A percentile compares a stretch with the other conserved stretches of the same genome.
phyloP scores from a whole-genome alignment of 2,888 invertebrate species.

The Anoplius nigerrimus region DNA sequence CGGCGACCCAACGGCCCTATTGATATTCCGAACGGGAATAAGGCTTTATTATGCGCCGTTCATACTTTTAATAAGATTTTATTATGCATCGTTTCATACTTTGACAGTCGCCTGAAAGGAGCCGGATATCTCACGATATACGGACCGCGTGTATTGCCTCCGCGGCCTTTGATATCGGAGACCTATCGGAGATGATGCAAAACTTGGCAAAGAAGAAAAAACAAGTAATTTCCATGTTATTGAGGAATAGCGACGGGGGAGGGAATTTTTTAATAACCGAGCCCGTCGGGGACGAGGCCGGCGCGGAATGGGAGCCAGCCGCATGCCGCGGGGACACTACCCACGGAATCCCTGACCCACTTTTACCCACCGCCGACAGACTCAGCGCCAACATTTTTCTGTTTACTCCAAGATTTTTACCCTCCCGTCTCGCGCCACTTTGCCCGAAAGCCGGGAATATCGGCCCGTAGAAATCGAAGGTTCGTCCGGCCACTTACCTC shows the following conservation, averaged over 20 bases:
- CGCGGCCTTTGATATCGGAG: background rate
- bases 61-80: no score
- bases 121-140: background rate
- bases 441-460: constrained; percentile 38
- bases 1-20: background rate
- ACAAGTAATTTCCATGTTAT: constrained; percentile 61
- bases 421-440: constrained; percentile 33
- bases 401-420: constrained; percentile 42
- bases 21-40: background rate
- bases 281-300: constrained; percentile 33
- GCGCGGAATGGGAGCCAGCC: constrained; percentile 40
- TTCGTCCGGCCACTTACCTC: background rate
- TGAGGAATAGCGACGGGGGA: constrained; percentile 44
- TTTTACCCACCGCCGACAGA: constrained; percentile 39
- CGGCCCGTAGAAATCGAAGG: background rate
- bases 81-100: no score
- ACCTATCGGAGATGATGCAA: constrained; percentile 25
- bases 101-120: background rate
- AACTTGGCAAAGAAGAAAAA: constrained; percentile 39
- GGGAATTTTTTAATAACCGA: constrained; percentile 68
- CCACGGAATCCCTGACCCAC: constrained; percentile 59
- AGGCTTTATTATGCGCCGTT: no score
- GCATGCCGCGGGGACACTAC: constrained; percentile 55
- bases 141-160: constrained; percentile 6
- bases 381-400: constrained; percentile 58